phyloP scores from a whole-genome alignment of 2,888 invertebrate species.

The Drosophila aldrichi region DNA sequence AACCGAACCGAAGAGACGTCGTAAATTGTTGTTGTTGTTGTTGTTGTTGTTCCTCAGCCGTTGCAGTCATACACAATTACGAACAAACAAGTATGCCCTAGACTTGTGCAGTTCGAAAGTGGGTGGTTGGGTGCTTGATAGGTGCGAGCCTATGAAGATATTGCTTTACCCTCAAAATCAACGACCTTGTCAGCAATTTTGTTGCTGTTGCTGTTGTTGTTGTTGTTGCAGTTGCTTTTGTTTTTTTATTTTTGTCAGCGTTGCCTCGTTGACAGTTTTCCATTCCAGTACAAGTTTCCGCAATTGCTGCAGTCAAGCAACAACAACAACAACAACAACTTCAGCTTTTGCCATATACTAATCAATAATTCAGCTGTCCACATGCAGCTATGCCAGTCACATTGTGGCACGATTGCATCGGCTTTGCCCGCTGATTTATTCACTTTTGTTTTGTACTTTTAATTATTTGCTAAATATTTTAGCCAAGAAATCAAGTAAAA shows the following conservation, averaged over 20 bases:
- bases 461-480: slow-evolving; percentile 4
- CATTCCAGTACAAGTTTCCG: slow-evolving; percentile 45
- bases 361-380: slow-evolving; percentile 59
- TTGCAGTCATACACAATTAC: slow-evolving; percentile 63
- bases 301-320: slow-evolving; percentile 26
- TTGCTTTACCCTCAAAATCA: slow-evolving; percentile 41
- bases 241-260: slow-evolving; percentile 26
- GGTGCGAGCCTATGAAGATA: slow-evolving; percentile 9
- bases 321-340: slow-evolving; percentile 13
- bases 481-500: background rate
- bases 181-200: slow-evolving; percentile 72
- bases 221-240: background rate
- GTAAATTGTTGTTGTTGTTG: slow-evolving; percentile 50
- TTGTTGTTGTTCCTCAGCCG: slow-evolving; percentile 33
- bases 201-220: background rate
- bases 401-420: background rate
- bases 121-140: background rate
- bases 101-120: background rate
- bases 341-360: slow-evolving; percentile 38
- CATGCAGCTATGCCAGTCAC: slow-evolving; percentile 2
- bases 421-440: background rate
- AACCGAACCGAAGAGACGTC: slow-evolving; percentile 45
- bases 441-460: background rate
- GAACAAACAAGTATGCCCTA: slow-evolving; percentile 38
- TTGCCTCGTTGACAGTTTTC: slow-evolving; percentile 65